Evolutionary conservation across 2,113 vertebrate species (phyloP), one percentile per base, ranked within the genome.

Genomic region (Oncorhynchus mykiss): DNA sequence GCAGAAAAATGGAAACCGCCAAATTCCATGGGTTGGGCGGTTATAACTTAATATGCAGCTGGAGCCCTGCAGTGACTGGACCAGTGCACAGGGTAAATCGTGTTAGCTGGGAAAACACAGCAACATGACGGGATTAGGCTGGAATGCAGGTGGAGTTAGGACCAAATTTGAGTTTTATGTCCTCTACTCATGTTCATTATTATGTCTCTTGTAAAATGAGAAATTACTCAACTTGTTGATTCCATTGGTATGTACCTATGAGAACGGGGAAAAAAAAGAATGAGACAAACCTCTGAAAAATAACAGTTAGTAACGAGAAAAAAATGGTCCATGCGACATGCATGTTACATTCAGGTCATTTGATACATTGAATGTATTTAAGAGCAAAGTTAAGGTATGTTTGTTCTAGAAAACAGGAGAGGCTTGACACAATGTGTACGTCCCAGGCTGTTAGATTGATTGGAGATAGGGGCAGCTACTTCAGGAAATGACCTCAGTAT

Each of bases 51-150:
- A 86, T 88, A 80, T 89, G 81, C 84, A 80, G 77, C 80, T 84
- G 78, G 65, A 82, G 78, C 83, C 75, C 76, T 64, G 75, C 79
- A 70, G 78, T 70, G 80, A 74, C 70, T 39, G 75, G 84, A 71
- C 74, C 76, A 59, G 72, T 70, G 83, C 75, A 78, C 78, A 78
- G 77, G 78, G 80, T 69, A 76, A 90, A 90, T 91, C 69, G 25
- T 80, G 84, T 91, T 90, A 90, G 85, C 76, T 75, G 80, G 80
- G 73, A 68, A 91, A 91, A 90, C 86, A 90, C 48, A 73, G 84
- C 81, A 74, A 85, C 82, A 87, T 90, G 87, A 91, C 85, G n/a
- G 67, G 82, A 85, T 86, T 82, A 82, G 78, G 48, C 77, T 88
- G 84, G 88, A 90, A 91, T 89, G 88, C 80, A 78, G 78, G 78